Conservation (phyloP, 2,797 vertebrate species). For the Emydoidea blandingii region DNA sequence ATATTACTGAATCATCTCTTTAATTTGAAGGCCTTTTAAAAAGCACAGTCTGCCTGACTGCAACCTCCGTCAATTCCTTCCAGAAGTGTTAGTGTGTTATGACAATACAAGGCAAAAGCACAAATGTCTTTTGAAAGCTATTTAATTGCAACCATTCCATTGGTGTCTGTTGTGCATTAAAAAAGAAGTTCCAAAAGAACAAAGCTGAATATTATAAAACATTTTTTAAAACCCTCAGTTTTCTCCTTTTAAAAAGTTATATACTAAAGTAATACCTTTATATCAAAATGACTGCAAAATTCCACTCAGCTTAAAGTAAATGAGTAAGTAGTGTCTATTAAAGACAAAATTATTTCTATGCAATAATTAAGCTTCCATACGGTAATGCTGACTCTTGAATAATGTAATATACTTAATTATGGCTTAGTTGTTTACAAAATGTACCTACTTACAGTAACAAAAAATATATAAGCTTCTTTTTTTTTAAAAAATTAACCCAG, state of each 20-base stretch:
- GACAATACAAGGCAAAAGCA: slow-evolving; percentile 10
- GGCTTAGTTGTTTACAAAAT: neutral
- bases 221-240: neutral
- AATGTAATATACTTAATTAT: neutral
- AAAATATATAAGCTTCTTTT: neutral
- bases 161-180: neutral
- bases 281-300: neutral
- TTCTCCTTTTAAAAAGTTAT: neutral
- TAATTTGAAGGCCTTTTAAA: slow-evolving; percentile 35
- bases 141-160: neutral
- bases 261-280: neutral
- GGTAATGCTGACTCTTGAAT: neutral
- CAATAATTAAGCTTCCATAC: slow-evolving; percentile 15
- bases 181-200: neutral
- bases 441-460: neutral
- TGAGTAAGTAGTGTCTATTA: neutral
- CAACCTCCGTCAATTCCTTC: neutral
- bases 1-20: slow-evolving; percentile 37
- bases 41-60: neutral
- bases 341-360: neutral
- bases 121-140: slow-evolving; percentile 2
- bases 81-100: neutral
- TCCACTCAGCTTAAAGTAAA: neutral
- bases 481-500: neutral
- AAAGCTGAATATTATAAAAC: neutral